These are phyloP conservation scores for Cephalopterus ornatus DNA, from an alignment of 2,113 vertebrate genomes.

Conservation along the genomic window DNA sequence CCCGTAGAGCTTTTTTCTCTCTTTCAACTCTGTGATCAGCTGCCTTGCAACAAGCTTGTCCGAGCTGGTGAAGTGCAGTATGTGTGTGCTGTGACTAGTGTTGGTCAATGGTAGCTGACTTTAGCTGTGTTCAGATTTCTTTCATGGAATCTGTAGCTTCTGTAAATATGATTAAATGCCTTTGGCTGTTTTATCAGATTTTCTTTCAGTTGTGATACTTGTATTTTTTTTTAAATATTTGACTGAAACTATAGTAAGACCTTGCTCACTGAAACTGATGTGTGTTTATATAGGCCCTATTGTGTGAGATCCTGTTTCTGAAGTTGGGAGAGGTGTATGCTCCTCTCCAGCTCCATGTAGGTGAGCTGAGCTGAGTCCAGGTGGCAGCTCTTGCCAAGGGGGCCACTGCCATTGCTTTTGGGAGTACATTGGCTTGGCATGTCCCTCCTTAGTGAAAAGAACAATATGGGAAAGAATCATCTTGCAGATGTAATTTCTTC, in stretches of 20 bases:
- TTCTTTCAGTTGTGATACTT: not conserved
- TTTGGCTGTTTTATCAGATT: not conserved
- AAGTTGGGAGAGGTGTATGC: not conserved
- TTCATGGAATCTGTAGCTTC: not conserved
- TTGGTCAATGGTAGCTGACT: not conserved
- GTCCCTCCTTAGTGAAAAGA: not conserved
- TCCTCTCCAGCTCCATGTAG: not conserved
- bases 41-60: not conserved
- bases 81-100: not conserved
- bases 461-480: not conserved
- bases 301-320: not conserved
- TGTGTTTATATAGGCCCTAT: not conserved
- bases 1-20: not conserved
- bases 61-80: accelerated
- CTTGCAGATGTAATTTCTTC: not conserved
- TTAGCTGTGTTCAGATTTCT: not conserved
- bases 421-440: accelerated
- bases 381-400: not conserved
- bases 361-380: not conserved
- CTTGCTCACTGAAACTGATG: accelerated
- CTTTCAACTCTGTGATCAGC: not conserved
- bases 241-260: not conserved
- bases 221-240: not conserved
- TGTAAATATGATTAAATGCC: not conserved
- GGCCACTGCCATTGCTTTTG: accelerated